Evolutionary conservation across 2,113 vertebrate genomes (phyloP).

Genomic region (Elgaria multicarinata): DNA sequence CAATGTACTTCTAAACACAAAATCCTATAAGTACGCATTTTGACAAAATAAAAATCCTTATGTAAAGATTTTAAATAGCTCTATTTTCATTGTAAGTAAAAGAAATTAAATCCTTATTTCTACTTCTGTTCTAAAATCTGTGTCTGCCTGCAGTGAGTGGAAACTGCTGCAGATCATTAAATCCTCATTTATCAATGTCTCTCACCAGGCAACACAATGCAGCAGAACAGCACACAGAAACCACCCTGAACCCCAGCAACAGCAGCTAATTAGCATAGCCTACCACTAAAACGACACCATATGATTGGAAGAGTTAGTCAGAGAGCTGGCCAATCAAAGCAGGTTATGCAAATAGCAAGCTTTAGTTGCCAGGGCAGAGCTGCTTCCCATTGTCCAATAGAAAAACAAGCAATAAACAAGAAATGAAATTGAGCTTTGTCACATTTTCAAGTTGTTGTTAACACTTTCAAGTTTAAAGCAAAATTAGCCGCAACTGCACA

Average conservation of each 20-base stretch:
- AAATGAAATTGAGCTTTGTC: constrained; percentile 96
- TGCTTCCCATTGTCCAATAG: constrained; percentile 94
- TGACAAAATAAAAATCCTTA: constrained; percentile 1
- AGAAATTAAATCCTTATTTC: constrained; percentile 73
- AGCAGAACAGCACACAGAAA: constrained; percentile 88
- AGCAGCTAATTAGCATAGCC: constrained; percentile 99
- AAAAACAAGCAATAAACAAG: constrained; percentile 99
- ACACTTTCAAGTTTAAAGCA: constrained; percentile 82
- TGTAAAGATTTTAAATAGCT: neutral
- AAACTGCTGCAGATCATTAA: constrained; percentile 92
- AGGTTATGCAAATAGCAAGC: constrained; percentile 93
- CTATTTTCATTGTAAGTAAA: constrained; percentile 53
- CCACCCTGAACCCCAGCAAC: constrained; percentile 96
- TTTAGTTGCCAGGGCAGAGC: constrained; percentile 99
- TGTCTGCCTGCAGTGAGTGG: constrained; percentile 84
- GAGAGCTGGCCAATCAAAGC: constrained; percentile 86
- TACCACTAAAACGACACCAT: constrained; percentile 87
- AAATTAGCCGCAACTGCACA: constrained; percentile 73
- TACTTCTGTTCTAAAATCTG: constrained; percentile 71
- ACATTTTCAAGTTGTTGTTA: constrained; percentile 93
- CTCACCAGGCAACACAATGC: constrained; percentile 95
- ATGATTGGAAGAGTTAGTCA: constrained; percentile 89
- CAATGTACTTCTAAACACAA: neutral
- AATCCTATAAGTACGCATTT: constrained; percentile 9
- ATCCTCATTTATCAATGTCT: constrained; percentile 93